Base-by-base conservation (phyloP, 2,797 vertebrate genomes). In the Thalassophryne amazonica region DNA sequence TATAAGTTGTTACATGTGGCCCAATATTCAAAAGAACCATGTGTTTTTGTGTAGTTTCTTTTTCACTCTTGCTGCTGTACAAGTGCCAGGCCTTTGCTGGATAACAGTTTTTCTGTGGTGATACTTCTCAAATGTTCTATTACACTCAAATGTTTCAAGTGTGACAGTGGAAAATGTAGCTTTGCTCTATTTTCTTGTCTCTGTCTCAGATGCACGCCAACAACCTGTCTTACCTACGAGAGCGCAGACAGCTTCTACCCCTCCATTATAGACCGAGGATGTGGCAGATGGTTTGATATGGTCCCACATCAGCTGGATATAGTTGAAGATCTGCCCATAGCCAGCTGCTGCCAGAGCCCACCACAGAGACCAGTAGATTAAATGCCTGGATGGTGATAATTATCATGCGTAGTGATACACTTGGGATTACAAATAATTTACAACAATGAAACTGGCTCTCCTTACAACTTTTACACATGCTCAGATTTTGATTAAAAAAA, bases 361-460 rank as follows among this genome's bases (percentile, higher is more conserved):
- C 88, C 88, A 89, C 52, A 90, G 32, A 8, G 88, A 91, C 88
- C 89, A 91, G 71, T 81, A 88, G 58, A 90, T 64, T 61, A 89
- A 50, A 42, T 52, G 67, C 46, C 73, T 86, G 42, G 53, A 80
- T 12, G 55, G 58, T 13, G 38, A 28, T n/a, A 21, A 69, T 56
- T 11, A 37, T 22, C 5, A 37, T 29, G 15, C 22, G 13, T 5
- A 13, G 34, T 34, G 31, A 28, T 2, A n/a, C n/a, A n/a, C n/a
- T n/a, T n/a, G n/a, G n/a, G n/a, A n/a, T n/a, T n/a, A n/a, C n/a
- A n/a, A n/a, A n/a, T n/a, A n/a, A n/a, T n/a, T n/a, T n/a, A n/a
- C n/a, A n/a, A n/a, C n/a, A n/a, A n/a, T n/a, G n/a, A n/a, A n/a
- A n/a, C n/a, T n/a, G n/a, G n/a, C n/a, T n/a, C n/a, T n/a, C n/a